phyloP scores from a whole-genome alignment of 2,113 vertebrate species.

The Naja naja region DNA sequence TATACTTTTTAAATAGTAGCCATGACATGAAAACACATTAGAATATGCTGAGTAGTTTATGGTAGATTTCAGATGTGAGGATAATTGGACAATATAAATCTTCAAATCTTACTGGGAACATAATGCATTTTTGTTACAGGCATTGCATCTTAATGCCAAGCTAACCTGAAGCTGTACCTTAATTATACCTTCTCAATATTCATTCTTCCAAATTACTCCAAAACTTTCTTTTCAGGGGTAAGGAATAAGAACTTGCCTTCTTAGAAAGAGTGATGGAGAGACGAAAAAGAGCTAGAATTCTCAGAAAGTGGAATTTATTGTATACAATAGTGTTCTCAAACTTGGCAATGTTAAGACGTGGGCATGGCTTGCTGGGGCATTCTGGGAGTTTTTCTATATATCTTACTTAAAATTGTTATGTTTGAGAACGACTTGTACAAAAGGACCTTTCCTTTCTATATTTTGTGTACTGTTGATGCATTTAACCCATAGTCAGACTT shows the following conservation, averaged over 20 bases:
- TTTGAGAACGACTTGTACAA: not conserved
- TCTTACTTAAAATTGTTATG: not conserved
- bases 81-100: not conserved
- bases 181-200: not conserved
- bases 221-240: not conserved
- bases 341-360: not conserved
- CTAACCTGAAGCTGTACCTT: not conserved
- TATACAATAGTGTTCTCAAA: not conserved
- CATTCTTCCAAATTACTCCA: not conserved
- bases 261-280: not conserved
- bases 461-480: not conserved
- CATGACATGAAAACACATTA: not conserved
- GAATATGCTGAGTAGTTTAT: not conserved
- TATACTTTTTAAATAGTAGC: not conserved
- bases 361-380: not conserved
- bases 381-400: not conserved
- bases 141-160: not conserved
- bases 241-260: not conserved
- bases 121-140: not conserved
- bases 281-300: not conserved
- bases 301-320: not conserved
- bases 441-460: not conserved
- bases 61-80: not conserved
- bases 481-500: not conserved
- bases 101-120: not conserved